Evolutionary conservation across 2,113 vertebrate genomes (phyloP), one percentile per base, ranked within the genome.

Genomic region (Trinectes maculatus): DNA sequence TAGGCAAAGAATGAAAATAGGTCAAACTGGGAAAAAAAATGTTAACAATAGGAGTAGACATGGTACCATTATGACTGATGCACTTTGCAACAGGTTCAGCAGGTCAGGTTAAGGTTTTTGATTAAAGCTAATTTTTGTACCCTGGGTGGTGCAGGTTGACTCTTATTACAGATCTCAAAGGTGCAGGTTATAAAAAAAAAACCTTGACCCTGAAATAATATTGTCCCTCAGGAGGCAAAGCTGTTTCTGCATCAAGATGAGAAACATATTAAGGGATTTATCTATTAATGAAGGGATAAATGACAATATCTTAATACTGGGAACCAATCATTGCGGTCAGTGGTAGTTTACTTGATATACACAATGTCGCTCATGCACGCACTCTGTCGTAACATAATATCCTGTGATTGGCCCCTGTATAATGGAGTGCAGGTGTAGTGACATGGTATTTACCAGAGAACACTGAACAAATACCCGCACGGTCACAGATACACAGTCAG

Each of bases 401-500:
- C 69, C 65, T 74, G 68, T 73, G 78, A 87, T 68, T 89, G 87
- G 89, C 83, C 80, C 67, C 65, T 74, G 67, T 47, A 86, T 84
- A 84, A 89, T 87, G 71, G 65, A 89, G 83, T 76, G 79, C 68
- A 86, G 76, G 75, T 76, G 59, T 63, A 77, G 67, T 82, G 85
- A 87, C 87, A 87, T 85, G 76, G 79, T 84, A 87, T 89, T 89
- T 91, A 85, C 83, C 75, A 71, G 65, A 61, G 34, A 72, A 65
- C 21, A 21, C 28, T 36, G 40, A 80, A 83, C 86, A 79, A 75
- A 87, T 85, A 81, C 24, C 47, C 19, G 53, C 51, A 53, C 24
- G 39, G 59, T 28, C 25, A 33, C 47, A 83, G 58, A 55, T 65
- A 18, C 57, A 63, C 28, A 48, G 56, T 63, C 65, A 51, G 49